Evolutionary conservation across 2,797 vertebrate genomes (phyloP), one percentile per base, ranked within the genome.

Genomic region (Hipposideros larvatus): DNA sequence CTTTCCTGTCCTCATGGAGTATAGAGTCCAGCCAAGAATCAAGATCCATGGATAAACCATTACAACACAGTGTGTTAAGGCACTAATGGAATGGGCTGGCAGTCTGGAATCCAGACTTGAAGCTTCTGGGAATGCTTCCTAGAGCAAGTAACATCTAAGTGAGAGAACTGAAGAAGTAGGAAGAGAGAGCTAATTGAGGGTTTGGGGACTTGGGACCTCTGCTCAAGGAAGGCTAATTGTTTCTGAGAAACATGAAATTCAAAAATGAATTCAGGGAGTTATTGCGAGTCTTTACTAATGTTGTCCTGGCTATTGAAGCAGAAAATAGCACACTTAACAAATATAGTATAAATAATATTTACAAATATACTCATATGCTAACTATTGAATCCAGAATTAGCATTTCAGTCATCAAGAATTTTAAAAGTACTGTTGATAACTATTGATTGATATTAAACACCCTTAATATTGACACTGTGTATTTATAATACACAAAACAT

Each of bases 361-460:
- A 48, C 16, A 92, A 74, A 90, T 59, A 26, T 43, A 43, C 43
- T 43, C 43, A 1, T 4, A 61, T 71, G 77, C 22, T 77, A 48
- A 85, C 65, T 34, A 73, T 24, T 55, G n/a, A 82, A 70, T 95
- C 61, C 59, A 28, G 43, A 85, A 90, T 94, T 57, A 87, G 10
- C 34, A 46, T 96, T 88, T 68, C 34, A 79, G 78, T 26, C 51
- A 86, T 24, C 4, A 37, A 74, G 24, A 70, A 91, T 77, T 84
- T 94, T 74, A 31, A 82, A 79, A 77, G 74, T 43, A 41, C 14
- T 71, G 80, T 61, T 90, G 34, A 13, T 46, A 74, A 55, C 41
- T 21, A 16, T 24, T 7, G 15, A 59, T 31, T 65, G 53, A 21
- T 43, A 43, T 37, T 61, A 24, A 41, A 41, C 41, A 18, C 15